Base-by-base conservation (phyloP, 2,888 invertebrate species). In the Sisyra nigra region DNA sequence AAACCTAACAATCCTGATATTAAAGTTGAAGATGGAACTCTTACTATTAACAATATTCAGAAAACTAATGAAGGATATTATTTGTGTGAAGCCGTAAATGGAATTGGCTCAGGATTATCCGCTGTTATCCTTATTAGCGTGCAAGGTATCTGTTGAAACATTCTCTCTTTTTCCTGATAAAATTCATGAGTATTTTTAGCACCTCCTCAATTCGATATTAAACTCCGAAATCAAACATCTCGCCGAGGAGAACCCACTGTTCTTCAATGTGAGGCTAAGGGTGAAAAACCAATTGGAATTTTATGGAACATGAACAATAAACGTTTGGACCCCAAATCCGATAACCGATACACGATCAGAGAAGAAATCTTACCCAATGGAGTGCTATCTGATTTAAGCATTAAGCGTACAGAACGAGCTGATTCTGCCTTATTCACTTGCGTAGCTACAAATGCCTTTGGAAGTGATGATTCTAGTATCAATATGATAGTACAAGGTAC, bases 301-400 rank as follows among this genome's bases (percentile, higher is more conserved):
- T 71, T 88, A 48, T 92, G 92, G 91, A 89, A 88, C 67, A 89
- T 89, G 77, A 88, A 91, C 66, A 88, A 87, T 66, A 88, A 87
- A 65, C 78, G 89, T 19, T 68, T 91, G 50, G 91, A 92, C 62
- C 82, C 88, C 41, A 88, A 89, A 65, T 79, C 81, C 47, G 88
- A 91, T 59, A 84, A 84, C 41, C 77, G 85, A 40, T 85, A 84
- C 62, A 85, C 85, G 8, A 84, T 85, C 49, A 71, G 85, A 56
- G 89, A 89, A 62, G 89, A 91, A 63, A 88, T 87, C 54, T 62
- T 88, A 43, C 80, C 83, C 1, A 85, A 85, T 51, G 89, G 91
- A 44, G 88, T 89, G 5, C 69, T 88, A 52, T 88, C 88, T 17
- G 88, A 88, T 55, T 69, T 92, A 43, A 88, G 88, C 54, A 89